Evolutionary conservation across 1,140 invertebrate genomes (phyloP).

Genomic region (Lepidurus couesii): DNA sequence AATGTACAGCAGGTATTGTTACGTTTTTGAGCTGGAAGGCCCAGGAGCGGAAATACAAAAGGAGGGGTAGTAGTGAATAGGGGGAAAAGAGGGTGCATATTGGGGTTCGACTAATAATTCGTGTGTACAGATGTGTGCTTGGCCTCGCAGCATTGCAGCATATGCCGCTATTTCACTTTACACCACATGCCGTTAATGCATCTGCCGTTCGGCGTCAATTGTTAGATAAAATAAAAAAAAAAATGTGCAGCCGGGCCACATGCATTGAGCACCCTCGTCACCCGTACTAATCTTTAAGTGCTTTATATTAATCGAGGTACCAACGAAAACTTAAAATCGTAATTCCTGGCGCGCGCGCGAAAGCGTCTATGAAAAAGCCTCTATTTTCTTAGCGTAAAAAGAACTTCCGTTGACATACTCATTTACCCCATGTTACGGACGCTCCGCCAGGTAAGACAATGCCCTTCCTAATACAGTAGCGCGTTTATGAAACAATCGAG

Average conservation of each 20-base stretch:
- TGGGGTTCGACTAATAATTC: slow-evolving; percentile 10
- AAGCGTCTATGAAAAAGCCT: no score
- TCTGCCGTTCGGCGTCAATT: slow-evolving; percentile 15
- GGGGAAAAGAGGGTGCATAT: background rate
- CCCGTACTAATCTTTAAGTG: background rate
- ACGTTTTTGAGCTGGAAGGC: background rate
- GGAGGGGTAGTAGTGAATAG: slow-evolving; percentile 1
- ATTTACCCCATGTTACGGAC: no score
- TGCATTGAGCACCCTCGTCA: background rate
- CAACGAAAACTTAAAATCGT: background rate
- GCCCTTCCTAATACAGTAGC: background rate
- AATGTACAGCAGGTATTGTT: background rate
- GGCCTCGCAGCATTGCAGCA: background rate
- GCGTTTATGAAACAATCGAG: background rate
- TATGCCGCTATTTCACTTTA: slow-evolving; percentile 1
- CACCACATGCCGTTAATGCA: slow-evolving; percentile 15
- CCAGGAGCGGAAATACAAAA: slow-evolving; percentile 18
- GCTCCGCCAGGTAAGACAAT: no score
- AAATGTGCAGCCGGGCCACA: background rate
- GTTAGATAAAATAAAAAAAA: background rate
- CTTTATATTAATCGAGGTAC: background rate
- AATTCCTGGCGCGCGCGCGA: background rate
- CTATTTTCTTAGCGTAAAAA: no score
- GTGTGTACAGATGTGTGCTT: background rate
- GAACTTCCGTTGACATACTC: no score